These are phyloP conservation scores for Malacosoma neustria DNA, from an alignment of 2,888 invertebrate species.

Conservation along the genomic window DNA sequence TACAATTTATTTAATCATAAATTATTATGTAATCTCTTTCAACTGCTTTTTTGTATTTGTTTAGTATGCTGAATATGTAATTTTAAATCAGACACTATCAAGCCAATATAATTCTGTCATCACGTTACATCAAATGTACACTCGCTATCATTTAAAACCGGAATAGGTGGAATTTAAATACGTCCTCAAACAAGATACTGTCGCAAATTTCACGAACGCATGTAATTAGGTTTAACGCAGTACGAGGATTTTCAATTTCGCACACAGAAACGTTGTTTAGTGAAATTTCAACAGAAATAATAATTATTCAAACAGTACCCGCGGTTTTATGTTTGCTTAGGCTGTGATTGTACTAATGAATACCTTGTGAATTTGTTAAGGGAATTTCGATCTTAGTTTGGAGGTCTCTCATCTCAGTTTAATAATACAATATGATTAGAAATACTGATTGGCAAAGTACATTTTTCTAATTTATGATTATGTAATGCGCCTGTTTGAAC, in stretches of 20 bases:
- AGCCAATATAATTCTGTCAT: too few relatives aligned
- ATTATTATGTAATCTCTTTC: too few relatives aligned
- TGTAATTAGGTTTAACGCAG: conserved; percentile 27
- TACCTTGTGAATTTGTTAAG: conserved; percentile 7
- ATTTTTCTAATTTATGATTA: neutral
- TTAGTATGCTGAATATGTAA: too few relatives aligned
- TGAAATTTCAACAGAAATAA: conserved; percentile 44
- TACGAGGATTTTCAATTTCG: conserved; percentile 36
- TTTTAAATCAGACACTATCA: too few relatives aligned
- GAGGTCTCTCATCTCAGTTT: too few relatives aligned
- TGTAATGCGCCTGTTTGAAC: neutral
- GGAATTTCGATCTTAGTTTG: neutral
- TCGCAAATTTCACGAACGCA: conserved; percentile 5
- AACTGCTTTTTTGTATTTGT: too few relatives aligned
- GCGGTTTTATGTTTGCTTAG: conserved; percentile 45
- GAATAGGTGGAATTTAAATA: neutral
- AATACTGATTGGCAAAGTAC: neutral
- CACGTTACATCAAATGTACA: too few relatives aligned
- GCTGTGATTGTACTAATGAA: conserved; percentile 49
- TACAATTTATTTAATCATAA: too few relatives aligned
- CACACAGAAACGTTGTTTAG: conserved; percentile 25
- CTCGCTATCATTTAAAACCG: too few relatives aligned
- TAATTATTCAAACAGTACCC: conserved; percentile 51
- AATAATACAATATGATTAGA: too few relatives aligned
- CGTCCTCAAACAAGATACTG: neutral